Percentiles rank a stretch among this genome's conserved stretches.
phyloP scores from a whole-genome alignment of 1,140 invertebrate genomes.

The Cataglyphis hispanica region DNA sequence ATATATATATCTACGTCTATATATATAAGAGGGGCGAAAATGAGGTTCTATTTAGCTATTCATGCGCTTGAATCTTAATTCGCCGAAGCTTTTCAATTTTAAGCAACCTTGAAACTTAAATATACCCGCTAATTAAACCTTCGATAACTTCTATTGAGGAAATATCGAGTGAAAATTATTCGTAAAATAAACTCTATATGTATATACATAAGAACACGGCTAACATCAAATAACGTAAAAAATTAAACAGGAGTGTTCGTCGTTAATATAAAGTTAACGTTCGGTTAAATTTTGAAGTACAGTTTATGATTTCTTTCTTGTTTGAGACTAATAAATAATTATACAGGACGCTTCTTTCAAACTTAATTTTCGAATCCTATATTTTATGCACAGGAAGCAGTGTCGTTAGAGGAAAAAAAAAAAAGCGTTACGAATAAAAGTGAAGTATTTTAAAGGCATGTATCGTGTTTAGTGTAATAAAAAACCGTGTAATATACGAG shows the following conservation, averaged over 20 bases:
- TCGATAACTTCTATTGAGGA: slow-evolving; percentile 2
- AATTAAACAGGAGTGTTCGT: background rate
- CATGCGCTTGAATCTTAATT: slow-evolving; percentile 34
- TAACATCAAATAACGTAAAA: background rate
- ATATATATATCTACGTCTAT: background rate
- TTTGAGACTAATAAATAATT: background rate
- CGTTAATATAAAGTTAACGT: background rate
- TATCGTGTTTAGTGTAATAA: background rate
- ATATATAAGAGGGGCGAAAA: background rate
- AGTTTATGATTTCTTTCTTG: background rate
- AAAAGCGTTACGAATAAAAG: background rate
- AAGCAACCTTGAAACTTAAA: slow-evolving; percentile 40
- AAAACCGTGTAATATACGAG: slow-evolving; percentile 12
- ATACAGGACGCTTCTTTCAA: too few species aligned
- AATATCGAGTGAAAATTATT: slow-evolving; percentile 9
- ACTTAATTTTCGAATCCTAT: background rate
- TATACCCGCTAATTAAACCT: slow-evolving; percentile 41
- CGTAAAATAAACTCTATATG: background rate
- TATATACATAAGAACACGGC: background rate
- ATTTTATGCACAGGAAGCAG: background rate
- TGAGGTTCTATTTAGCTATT: slow-evolving; percentile 33
- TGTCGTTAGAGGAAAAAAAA: background rate
- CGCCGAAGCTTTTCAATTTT: slow-evolving; percentile 30
- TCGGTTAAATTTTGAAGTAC: background rate
- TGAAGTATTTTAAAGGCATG: background rate